Evolutionary conservation across 2,797 vertebrate genomes (phyloP).

Genomic region (Crenuchus spilurus): DNA sequence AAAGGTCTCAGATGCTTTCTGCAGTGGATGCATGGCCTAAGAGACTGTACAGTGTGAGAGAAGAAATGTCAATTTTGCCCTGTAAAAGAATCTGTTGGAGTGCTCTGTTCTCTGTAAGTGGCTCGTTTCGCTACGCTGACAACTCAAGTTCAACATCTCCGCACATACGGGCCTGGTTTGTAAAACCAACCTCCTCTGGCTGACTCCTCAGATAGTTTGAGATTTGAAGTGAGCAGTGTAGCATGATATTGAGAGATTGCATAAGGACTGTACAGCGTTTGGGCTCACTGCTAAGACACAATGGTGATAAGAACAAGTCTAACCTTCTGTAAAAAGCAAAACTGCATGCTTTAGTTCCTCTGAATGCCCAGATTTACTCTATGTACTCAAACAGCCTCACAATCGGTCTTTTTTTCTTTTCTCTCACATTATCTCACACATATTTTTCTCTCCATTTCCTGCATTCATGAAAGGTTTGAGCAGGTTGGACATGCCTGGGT

Average conservation of each 20-base stretch:
- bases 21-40: slow-evolving; percentile 13
- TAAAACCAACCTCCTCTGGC: slow-evolving; percentile 12
- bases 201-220: slow-evolving; percentile 7
- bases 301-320: not conserved
- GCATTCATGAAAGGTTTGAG: not conserved
- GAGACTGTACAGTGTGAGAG: slow-evolving; percentile 26
- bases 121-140: slow-evolving; percentile 26
- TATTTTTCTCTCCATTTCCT: not conserved
- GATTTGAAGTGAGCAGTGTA: slow-evolving; percentile 5
- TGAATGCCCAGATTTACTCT: not conserved
- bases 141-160: slow-evolving; percentile 18
- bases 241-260: slow-evolving; percentile 4
- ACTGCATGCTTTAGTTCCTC: slow-evolving; percentile 16
- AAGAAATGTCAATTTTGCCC: not conserved
- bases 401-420: not conserved
- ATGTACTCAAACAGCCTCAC: not conserved
- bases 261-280: not conserved
- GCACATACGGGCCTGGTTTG: slow-evolving; percentile 16
- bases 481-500: slow-evolving; percentile 33
- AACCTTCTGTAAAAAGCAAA: slow-evolving; percentile 2
- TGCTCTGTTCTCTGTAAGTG: slow-evolving; percentile 8
- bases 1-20: not conserved
- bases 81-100: slow-evolving; percentile 8
- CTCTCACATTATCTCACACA: not conserved
- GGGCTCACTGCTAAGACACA: not conserved